Evolutionary conservation across 2,888 invertebrate species (phyloP), one percentile per base, ranked within the genome.

Genomic region (Tholera decimalis): DNA sequence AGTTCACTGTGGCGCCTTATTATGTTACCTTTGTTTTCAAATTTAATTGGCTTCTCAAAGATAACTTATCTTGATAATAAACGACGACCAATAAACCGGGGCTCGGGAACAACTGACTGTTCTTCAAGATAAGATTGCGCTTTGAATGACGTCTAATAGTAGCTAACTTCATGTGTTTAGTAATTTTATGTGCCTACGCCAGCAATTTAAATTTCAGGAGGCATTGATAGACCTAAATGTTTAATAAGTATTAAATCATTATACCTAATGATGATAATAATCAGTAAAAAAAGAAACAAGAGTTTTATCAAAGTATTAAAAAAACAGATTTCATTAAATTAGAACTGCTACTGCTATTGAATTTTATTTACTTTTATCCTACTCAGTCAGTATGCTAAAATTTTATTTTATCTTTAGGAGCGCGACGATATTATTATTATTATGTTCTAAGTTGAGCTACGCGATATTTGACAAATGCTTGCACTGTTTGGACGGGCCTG

Each of bases 1-100:
- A 85, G 85, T 88, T 88, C 88, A 89, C 88, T 88, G 88, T 93
- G 93, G 93, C 94, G 94, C 95, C 93, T 94, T 94, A 94, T 94
- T 94, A 93, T 93, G 93, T 93, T 95, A 94, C 94, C 94, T 94
- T 95, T 95, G 95, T 95, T 94, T 95, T 94, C 92, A 95, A 94
- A 94, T 95, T 95, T 95, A 95, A 95, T 95, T 95, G 95, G 95
- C 92, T 93, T 90, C 93, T 93, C 92, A 90, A 86, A 94, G 95
- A 95, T 95, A 94, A 92, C 84, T 91, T 95, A 95, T 95, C 94
- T 94, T 94, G 95, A 95, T 95, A 94, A 95, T 94, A 94, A 95
- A 95, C 93, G 94, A 93, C 92, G 91, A 89, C 93, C 94, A 94
- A 94, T 95, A 95, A 94, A 94, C 93, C 90, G 92, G 92, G 90